A percentile compares a stretch with the other conserved stretches of the same genome.
These are phyloP conservation scores for Ecliptopera silaceata DNA, from an alignment of 2,888 invertebrate genomes.

Conservation along the genomic window DNA sequence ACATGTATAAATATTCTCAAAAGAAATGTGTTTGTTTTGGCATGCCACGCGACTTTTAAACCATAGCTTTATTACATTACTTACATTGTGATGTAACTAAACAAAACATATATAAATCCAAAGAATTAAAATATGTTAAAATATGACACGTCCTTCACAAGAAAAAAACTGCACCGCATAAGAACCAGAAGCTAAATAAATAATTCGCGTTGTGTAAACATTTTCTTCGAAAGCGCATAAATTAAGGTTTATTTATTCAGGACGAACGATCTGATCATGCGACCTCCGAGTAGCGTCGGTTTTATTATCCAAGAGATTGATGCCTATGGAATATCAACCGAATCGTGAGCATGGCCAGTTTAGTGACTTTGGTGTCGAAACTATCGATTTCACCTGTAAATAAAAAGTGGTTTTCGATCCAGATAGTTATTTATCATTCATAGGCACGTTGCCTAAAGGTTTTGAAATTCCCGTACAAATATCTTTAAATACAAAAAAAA, in stretches of 20 bases:
- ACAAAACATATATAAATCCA: no score
- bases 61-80: no score
- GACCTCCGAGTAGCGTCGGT: slow-evolving; percentile 51
- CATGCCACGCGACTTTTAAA: no score
- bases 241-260: slow-evolving; percentile 55
- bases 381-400: background rate
- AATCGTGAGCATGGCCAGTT: slow-evolving; percentile 9
- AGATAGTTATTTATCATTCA: no score
- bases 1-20: no score
- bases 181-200: slow-evolving; percentile 39
- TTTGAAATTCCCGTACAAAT: no score
- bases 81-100: no score
- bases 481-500: no score
- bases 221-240: slow-evolving; percentile 43
- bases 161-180: slow-evolving; percentile 15
- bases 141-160: slow-evolving; percentile 7
- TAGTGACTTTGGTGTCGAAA: background rate
- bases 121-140: background rate
- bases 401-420: no score
- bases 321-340: slow-evolving; percentile 39
- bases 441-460: no score
- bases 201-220: slow-evolving; percentile 49
- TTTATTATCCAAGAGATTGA: slow-evolving; percentile 49
- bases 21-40: no score
- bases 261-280: slow-evolving; percentile 48